Evolutionary conservation across 2,113 vertebrate species (phyloP).

Genomic region (Aegotheles bennettii): DNA sequence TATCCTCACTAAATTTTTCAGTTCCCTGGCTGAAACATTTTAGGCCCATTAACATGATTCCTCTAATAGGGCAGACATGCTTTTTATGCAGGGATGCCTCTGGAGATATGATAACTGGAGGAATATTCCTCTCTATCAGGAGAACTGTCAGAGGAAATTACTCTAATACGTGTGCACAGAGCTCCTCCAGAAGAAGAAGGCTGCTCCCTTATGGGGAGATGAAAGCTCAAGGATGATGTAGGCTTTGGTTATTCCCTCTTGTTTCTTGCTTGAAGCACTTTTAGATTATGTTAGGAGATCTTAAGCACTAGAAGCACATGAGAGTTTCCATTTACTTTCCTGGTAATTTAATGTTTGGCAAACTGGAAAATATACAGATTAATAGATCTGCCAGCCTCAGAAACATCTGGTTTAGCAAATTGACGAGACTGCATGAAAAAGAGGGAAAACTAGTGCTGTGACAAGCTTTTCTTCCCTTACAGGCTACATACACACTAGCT

Average conservation of each 20-base stretch:
- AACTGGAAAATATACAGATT: slow-evolving; percentile 64
- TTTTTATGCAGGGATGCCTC: slow-evolving; percentile 32
- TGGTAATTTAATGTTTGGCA: slow-evolving; percentile 57
- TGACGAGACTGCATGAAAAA: background rate
- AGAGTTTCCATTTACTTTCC: slow-evolving; percentile 57
- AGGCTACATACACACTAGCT: background rate
- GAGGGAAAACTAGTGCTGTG: background rate
- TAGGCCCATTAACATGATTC: slow-evolving; percentile 31
- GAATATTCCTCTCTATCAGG: slow-evolving; percentile 7
- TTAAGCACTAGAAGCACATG: slow-evolving; percentile 44
- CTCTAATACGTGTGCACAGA: background rate
- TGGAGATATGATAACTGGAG: background rate
- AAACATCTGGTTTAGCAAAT: slow-evolving; percentile 39
- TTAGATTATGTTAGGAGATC: slow-evolving; percentile 18
- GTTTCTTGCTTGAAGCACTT: slow-evolving; percentile 49
- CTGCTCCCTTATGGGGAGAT: background rate
- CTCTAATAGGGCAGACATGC: slow-evolving; percentile 10
- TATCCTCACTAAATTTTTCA: slow-evolving; percentile 7
- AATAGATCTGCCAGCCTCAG: slow-evolving; percentile 37
- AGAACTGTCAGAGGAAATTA: slow-evolving; percentile 49
- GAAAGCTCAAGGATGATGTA: slow-evolving; percentile 20
- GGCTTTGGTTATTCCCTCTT: slow-evolving; percentile 31
- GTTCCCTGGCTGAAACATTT: slow-evolving; percentile 10
- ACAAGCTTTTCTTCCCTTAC: background rate
- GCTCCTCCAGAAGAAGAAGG: slow-evolving; percentile 5